Evolutionary conservation across 2,113 vertebrate genomes (phyloP), one percentile per base, ranked within the genome.

Genomic region (Sylvicapra grimmia): DNA sequence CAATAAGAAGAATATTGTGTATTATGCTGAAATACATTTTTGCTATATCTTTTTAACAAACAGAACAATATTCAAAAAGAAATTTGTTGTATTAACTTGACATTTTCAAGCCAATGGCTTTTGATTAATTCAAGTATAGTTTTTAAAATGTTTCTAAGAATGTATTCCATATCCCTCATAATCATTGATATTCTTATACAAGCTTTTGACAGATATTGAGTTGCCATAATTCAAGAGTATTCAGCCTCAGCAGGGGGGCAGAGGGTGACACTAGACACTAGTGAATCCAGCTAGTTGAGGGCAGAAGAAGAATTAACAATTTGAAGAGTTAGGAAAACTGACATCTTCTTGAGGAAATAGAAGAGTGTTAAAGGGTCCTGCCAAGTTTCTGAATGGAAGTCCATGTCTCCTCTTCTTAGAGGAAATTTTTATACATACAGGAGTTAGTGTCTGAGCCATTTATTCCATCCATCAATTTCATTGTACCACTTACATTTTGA

Each of bases 41-140:
- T 58, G 36, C 33, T 49, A 6, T 68, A 56, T 82, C 86, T 92
- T 93, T 59, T 33, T n/a, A 72, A 92, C 33, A 92, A 87, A 56
- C 9, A 33, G 59, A 92, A 56, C 59, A 92, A 61, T 13, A 88
- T 36, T 86, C n/a, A 79, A 59, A 56, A 94, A 40, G 31, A 59
- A 56, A 27, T 92, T 36, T 65, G 4, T 47, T 88, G 8, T 83
- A 59, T 44, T 88, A 68, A 72, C 53, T 59, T 14, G 2, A 12
- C 56, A 12, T 72, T 82, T 88, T 96, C 18, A 68, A 59, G 51
- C 84, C 18, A 12, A 16, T 92, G 33, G 29, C 36, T 29, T 82
- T 82, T 31, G 33, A 77, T 87, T 88, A 79, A 59, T 53, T 87
- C 61, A 36, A 82, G 16, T 56, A 88, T 8, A 59, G 18, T 33